These are phyloP conservation scores for Craseonycteris thonglongyai DNA, from an alignment of 2,113 vertebrate genomes.

Conservation along the genomic window DNA sequence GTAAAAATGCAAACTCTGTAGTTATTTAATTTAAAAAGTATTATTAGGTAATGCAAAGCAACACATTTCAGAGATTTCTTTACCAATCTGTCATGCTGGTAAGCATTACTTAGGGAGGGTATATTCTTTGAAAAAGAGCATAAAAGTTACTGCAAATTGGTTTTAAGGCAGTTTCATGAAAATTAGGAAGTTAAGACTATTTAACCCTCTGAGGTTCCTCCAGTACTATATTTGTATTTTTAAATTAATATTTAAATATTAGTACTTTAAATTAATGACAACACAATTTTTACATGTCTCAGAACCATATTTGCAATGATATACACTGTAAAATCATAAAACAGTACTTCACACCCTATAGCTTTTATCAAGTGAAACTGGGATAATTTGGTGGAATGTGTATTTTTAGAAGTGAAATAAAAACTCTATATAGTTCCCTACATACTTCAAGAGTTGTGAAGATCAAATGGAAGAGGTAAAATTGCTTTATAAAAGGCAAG, in stretches of 20 bases:
- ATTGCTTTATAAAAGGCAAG: not conserved
- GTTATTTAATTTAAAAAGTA: not conserved
- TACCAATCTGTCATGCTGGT: not conserved
- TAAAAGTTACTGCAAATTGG: not conserved
- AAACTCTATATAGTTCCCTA: not conserved
- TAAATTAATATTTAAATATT: not conserved
- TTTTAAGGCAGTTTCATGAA: slow-evolving; percentile 18
- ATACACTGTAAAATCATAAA: not conserved
- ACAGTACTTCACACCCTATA: not conserved
- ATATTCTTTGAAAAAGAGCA: slow-evolving; percentile 26
- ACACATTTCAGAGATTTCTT: not conserved
- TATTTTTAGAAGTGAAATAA: slow-evolving; percentile 1
- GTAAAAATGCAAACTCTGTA: not conserved
- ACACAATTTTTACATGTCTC: no score
- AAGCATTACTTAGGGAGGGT: not conserved
- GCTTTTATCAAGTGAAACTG: not conserved
- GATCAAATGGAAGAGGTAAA: not conserved
- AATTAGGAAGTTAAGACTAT: not conserved
- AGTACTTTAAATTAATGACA: not conserved
- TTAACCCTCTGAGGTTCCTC: not conserved
- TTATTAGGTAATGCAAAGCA: not conserved
- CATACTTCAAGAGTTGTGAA: not conserved
- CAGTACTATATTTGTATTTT: not conserved
- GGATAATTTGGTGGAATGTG: not conserved
- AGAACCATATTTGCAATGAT: not conserved